A percentile compares a stretch with the other conserved stretches of the same genome.
phyloP scores from a whole-genome alignment of 2,888 invertebrate species.

The Acronicta aceris region DNA sequence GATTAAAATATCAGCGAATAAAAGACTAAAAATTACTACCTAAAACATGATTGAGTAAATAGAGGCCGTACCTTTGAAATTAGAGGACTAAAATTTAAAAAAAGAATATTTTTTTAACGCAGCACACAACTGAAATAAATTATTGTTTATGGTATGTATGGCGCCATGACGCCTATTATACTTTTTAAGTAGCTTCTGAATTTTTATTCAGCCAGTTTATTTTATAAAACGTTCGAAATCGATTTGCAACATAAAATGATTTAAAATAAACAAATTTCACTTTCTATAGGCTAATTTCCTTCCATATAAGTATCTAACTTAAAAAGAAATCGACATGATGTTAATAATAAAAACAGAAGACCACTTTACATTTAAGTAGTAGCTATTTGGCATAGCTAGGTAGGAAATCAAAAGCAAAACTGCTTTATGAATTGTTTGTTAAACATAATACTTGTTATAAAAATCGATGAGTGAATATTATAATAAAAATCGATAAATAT shows the following conservation, averaged over 20 bases:
- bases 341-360: slow-evolving; percentile 8
- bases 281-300: neutral
- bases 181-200: slow-evolving; percentile 4
- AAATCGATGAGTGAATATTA: neutral
- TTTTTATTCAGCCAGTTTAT: no score
- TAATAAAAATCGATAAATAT: slow-evolving; percentile 35
- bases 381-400: neutral
- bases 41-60: no score
- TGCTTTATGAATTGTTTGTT: slow-evolving; percentile 10
- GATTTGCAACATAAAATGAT: slow-evolving; percentile 8
- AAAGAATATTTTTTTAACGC: slow-evolving; percentile 6
- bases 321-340: slow-evolving; percentile 21
- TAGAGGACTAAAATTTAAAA: slow-evolving; percentile 1
- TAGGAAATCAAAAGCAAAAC: neutral
- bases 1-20: no score
- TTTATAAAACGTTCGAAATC: slow-evolving; percentile 1
- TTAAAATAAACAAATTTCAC: no score
- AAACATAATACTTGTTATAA: slow-evolving; percentile 16
- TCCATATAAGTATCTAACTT: slow-evolving; percentile 9
- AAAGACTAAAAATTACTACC: no score
- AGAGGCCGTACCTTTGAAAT: no score
- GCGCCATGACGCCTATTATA: neutral
- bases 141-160: neutral
- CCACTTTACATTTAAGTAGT: slow-evolving; percentile 2
- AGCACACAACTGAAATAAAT: neutral